Evolutionary conservation across 1,140 invertebrate species (phyloP), one percentile per base, ranked within the genome.

Genomic region (Drosophila quadrilineata): DNA sequence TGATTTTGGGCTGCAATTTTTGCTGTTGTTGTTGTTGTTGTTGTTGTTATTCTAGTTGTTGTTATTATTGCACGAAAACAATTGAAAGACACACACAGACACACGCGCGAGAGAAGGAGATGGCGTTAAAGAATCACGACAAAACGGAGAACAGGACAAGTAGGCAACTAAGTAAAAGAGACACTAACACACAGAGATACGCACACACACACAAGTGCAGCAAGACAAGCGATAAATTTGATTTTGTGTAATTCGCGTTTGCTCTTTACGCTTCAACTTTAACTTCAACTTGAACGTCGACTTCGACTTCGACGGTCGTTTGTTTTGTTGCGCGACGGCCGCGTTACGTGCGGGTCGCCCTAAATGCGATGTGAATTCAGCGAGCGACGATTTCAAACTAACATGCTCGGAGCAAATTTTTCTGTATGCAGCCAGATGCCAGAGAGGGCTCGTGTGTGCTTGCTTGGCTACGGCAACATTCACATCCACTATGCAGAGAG

Each of bases 361-460:
- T 35, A n/a, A 21, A 41, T 56, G 56, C 64, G 69, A 71, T 28
- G 49, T 68, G 50, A 60, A 72, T 60, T 59, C 49, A 60, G 52
- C 70, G 72, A 71, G 60, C 66, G 59, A 70, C 70, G 70, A 59
- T 65, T 70, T 64, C 43, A 64, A 69, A 73, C 70, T 72, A 41
- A 54, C 29, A 31, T 28, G 41, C 33, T 48, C 31, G 1, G 31
- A 68, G 26, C 26, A 41, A 31, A 49, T 35, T 49, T 48, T 54
- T 68, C 31, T 68, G 58, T 63, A 49, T 54, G 64, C 64, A 26
- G 21, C 12, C 40, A 22, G 12, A 45, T n/a, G 24, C 17, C 28
- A 64, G 53, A 60, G 48, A 29, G 56, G 17, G 49, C n/a, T 31
- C 35, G 33, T 24, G 19, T 21, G 19, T 31, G 35, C 21, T n/a